Evolutionary conservation across 2,888 invertebrate genomes (phyloP), one percentile per base, ranked within the genome.

Genomic region (Eucriotettix oculatus): DNA sequence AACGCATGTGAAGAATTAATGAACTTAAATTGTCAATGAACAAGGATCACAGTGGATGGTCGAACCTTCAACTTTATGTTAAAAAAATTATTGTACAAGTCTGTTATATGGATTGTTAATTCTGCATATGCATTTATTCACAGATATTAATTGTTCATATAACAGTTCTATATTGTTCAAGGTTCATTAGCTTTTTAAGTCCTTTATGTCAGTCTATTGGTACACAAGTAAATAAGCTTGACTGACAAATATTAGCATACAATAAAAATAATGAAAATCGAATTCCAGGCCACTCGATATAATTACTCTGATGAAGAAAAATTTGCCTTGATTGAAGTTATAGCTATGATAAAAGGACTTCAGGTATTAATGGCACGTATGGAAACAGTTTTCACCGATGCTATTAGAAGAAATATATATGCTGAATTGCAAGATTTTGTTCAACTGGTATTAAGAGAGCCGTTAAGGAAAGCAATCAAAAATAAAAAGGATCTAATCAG

Each of bases 281-380:
- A 11, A 1, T 65, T 68, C 5, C 71, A 88, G 87, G 94, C 96
- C 0, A 97, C 96, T 0, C 83, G 96, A 10, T 99, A 98, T 76
- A 99, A 99, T 76, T 99, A 99, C 73, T 90, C 88, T 0, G 89
- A 91, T 1, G 95, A 94, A 69, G 99, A 99, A 75, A 99, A 99
- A 72, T 93, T 94, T 75, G 97, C 97, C 0, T 77, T 99, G 68
- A 96, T 99, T 64, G 97, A 98, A 76, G 93, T 97, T 16, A 96
- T 99, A 67, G 96, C 97, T 0, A 98, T 98, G 96, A 96, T 99
- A 68, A 99, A 99, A 74, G 97, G 97, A 0, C 79, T 99, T 7
- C 98, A 99, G 74, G 92, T 93, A 40, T 77, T 97, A 58, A 93
- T 99, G 91, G 90, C 95, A 1, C 80, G 95, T 52, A 97, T 98